phyloP scores from a whole-genome alignment of 1,140 invertebrate genomes.

The Monochamus saltuarius region DNA sequence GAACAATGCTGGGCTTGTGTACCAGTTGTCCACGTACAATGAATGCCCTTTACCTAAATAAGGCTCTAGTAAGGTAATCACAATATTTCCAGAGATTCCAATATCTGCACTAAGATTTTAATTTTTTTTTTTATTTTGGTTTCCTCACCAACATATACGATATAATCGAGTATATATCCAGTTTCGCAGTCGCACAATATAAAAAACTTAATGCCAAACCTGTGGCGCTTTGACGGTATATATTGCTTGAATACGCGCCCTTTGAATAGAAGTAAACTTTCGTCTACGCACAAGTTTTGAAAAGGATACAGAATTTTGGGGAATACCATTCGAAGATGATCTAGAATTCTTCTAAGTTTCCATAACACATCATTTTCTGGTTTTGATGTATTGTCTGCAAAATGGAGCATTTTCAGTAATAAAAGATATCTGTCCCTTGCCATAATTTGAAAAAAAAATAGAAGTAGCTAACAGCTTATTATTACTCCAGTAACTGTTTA shows the following conservation, averaged over 20 bases:
- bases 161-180: slow-evolving; percentile 21
- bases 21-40: background rate
- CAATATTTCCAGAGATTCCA: background rate
- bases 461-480: too few species aligned
- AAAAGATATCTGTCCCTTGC: too few species aligned
- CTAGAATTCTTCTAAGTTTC: too few species aligned
- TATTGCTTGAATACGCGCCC: slow-evolving; percentile 37
- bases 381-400: too few species aligned
- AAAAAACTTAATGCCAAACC: slow-evolving; percentile 42
- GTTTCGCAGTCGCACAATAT: slow-evolving; percentile 37
- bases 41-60: background rate
- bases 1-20: background rate
- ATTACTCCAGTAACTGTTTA: too few species aligned
- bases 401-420: too few species aligned
- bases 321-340: too few species aligned
- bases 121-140: too few species aligned
- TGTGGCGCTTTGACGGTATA: slow-evolving; percentile 36
- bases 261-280: too few species aligned
- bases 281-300: slow-evolving; percentile 26
- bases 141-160: too few species aligned
- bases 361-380: too few species aligned
- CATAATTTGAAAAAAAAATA: too few species aligned
- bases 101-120: background rate
- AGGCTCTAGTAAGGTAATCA: background rate
- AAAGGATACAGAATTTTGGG: slow-evolving; percentile 1